Evolutionary conservation across 2,888 invertebrate genomes (phyloP).

Genomic region (Ariolimax columbianus): DNA sequence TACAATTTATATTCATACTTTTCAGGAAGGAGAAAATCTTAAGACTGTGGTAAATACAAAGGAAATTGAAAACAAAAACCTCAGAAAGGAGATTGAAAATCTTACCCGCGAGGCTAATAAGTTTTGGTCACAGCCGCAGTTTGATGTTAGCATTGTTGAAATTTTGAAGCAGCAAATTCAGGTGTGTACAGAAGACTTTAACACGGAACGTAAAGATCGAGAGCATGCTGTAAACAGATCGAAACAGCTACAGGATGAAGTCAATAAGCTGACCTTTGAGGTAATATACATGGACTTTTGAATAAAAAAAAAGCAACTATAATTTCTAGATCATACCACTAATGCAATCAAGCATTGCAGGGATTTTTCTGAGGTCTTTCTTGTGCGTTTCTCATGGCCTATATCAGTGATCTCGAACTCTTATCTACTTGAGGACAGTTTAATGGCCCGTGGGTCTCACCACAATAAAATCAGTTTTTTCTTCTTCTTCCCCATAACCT

Average conservation of each 20-base stretch:
- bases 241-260: constrained; percentile 59
- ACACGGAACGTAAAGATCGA: constrained; percentile 69
- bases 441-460: too few species aligned
- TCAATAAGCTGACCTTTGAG: constrained; percentile 60
- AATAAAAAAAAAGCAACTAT: too few species aligned
- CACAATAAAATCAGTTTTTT: too few species aligned
- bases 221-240: constrained; percentile 66
- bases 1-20: background rate
- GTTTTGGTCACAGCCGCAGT: constrained; percentile 54
- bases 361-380: too few species aligned
- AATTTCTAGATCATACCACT: too few species aligned
- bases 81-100: constrained; percentile 7
- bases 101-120: constrained; percentile 46
- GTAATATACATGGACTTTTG: constrained; percentile 45
- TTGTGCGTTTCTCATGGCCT: too few species aligned
- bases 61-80: constrained; percentile 12
- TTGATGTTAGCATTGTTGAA: constrained; percentile 57
- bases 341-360: too few species aligned
- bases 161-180: constrained; percentile 72
- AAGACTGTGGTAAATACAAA: background rate
- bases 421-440: too few species aligned
- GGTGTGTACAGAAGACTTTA: constrained; percentile 74
- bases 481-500: too few species aligned
- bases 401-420: too few species aligned
- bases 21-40: constrained; percentile 30